A percentile compares a stretch with the other conserved stretches of the same genome.
Conservation (phyloP, 2,113 vertebrate species). For the Notechis scutatus region DNA sequence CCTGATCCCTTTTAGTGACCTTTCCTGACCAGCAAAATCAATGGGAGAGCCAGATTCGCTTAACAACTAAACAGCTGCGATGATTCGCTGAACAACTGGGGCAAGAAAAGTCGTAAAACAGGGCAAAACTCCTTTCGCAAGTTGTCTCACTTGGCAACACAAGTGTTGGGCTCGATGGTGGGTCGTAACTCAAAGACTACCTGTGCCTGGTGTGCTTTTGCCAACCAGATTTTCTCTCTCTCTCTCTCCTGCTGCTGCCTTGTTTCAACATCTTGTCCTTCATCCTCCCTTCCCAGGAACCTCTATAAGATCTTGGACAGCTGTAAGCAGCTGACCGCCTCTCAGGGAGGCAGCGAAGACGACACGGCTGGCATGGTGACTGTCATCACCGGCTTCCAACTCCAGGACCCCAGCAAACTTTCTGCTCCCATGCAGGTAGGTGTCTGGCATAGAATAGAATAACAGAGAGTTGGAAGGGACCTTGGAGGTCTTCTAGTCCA, state of each 20-base stretch:
- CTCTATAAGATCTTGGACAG: constrained; percentile 97
- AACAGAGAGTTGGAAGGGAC: too few relatives aligned
- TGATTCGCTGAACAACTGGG: too few relatives aligned
- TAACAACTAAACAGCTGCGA: too few relatives aligned
- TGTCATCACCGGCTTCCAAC: constrained; percentile 82
- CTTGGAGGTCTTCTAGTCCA: too few relatives aligned
- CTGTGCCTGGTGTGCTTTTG: background rate
- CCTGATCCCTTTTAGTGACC: too few relatives aligned
- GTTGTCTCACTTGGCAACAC: background rate
- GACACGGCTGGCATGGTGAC: constrained; percentile 96
- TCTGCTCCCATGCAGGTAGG: constrained; percentile 89
- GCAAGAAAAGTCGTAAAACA: too few relatives aligned
- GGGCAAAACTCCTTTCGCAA: too few relatives aligned
- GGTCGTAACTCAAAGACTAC: too few relatives aligned
- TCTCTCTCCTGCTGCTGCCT: background rate
- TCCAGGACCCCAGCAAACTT: constrained; percentile 73
- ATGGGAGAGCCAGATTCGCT: too few relatives aligned
- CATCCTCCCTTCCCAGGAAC: constrained; percentile 73
- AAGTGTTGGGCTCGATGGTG: too few relatives aligned
- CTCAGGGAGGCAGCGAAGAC: constrained; percentile 88
- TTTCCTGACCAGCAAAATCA: too few relatives aligned
- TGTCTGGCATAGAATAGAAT: too few relatives aligned
- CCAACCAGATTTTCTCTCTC: background rate
- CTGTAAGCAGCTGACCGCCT: constrained; percentile 88
- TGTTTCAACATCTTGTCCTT: background rate